phyloP scores from a whole-genome alignment of 2,797 vertebrate species.

The Zenarchopterus dispar region DNA sequence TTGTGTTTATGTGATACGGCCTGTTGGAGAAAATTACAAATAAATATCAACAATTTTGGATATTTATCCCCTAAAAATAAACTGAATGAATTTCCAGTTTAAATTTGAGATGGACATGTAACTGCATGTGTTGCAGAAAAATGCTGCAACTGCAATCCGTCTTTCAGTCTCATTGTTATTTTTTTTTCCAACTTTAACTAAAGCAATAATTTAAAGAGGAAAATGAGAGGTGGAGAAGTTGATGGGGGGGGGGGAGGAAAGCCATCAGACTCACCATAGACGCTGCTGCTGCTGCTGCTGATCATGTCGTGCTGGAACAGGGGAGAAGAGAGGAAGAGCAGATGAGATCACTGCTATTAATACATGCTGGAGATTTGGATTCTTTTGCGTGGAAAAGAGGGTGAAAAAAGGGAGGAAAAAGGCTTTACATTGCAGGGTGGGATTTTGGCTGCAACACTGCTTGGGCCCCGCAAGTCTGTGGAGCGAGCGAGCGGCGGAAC shows the following conservation, averaged over 20 bases:
- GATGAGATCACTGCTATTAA: slow-evolving; percentile 87
- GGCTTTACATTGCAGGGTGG: slow-evolving; percentile 85
- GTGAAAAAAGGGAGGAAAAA: slow-evolving; percentile 80
- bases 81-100: too few relatives aligned
- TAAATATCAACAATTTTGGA: background rate
- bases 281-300: slow-evolving; percentile 94
- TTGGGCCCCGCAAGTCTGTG: slow-evolving; percentile 85
- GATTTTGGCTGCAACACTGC: slow-evolving; percentile 79
- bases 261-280: slow-evolving; percentile 91
- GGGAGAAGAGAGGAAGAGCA: slow-evolving; percentile 70
- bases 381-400: slow-evolving; percentile 71
- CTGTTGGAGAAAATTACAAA: background rate
- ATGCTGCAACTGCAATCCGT: too few relatives aligned
- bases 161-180: too few relatives aligned
- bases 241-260: too few relatives aligned
- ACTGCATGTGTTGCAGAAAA: too few relatives aligned
- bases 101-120: too few relatives aligned
- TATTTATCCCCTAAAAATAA: background rate
- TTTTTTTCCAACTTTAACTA: too few relatives aligned
- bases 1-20: background rate
- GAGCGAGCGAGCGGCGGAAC: slow-evolving; percentile 51
- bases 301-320: slow-evolving; percentile 94
- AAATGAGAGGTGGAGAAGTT: background rate
- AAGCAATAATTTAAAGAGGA: background rate
- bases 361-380: slow-evolving; percentile 80